phyloP scores from a whole-genome alignment of 2,888 invertebrate species.

The Perdita meconis region DNA sequence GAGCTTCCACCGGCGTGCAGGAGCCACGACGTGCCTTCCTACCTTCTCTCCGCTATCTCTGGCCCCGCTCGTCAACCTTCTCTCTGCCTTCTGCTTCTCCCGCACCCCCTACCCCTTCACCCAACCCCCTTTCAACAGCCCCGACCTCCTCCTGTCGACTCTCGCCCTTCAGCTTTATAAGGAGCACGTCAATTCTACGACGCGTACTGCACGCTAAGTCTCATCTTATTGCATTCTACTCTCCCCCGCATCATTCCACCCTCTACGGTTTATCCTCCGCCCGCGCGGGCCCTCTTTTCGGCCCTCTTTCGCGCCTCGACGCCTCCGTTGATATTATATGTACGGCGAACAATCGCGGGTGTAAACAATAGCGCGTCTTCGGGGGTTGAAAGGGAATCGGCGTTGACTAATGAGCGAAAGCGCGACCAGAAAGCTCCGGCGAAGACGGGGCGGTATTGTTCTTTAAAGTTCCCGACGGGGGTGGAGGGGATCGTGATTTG shows the following conservation, averaged over 20 bases:
- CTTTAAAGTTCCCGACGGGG: conserved; percentile 35
- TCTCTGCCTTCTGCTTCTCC: conserved; percentile 26
- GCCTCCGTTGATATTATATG: conserved; percentile 39
- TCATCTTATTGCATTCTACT: conserved; percentile 64
- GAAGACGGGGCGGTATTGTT: conserved; percentile 39
- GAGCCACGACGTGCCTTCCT: conserved; percentile 72
- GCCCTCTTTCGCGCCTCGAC: conserved; percentile 14
- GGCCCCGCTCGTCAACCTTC: conserved; percentile 56
- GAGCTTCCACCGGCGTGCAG: conserved; percentile 71
- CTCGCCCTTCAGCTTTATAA: conserved; percentile 65
- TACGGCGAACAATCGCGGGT: conserved; percentile 45
- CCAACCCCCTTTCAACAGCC: not conserved
- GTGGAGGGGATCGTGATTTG: conserved; percentile 14
- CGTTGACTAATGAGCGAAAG: conserved; percentile 52
- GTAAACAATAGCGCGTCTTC: conserved; percentile 52
- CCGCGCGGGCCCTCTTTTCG: not conserved
- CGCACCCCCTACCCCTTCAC: conserved; percentile 7
- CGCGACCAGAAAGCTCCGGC: conserved; percentile 1
- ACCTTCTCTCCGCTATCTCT: conserved; percentile 63
- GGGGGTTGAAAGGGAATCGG: conserved; percentile 43
- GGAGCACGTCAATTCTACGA: conserved; percentile 74
- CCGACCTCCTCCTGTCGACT: conserved; percentile 1
- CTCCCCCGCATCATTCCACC: conserved; percentile 2
- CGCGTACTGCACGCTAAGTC: conserved; percentile 66
- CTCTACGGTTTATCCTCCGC: conserved; percentile 3